These are phyloP conservation scores for Sceloporus tristichus DNA, from an alignment of 2,113 vertebrate species.

Conservation along the genomic window DNA sequence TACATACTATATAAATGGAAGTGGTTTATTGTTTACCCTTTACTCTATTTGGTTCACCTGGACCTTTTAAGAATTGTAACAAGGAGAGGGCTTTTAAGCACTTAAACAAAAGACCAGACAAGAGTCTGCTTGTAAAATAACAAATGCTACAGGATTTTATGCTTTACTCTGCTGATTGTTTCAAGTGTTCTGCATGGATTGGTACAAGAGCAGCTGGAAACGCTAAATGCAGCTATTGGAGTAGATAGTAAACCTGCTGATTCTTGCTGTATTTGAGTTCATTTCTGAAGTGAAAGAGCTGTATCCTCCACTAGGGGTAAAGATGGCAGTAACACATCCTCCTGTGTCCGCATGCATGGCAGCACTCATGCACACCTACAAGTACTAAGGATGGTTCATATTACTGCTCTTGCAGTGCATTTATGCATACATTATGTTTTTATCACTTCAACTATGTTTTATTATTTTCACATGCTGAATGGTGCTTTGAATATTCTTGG, in stretches of 20 bases:
- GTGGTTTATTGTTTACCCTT: not conserved
- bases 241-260: not conserved
- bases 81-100: not conserved
- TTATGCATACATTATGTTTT: rapidly evolving
- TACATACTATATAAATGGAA: not conserved
- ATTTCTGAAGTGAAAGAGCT: constrained; percentile 25
- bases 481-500: not conserved
- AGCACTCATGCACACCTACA: not conserved
- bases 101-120: not conserved
- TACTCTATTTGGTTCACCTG: not conserved
- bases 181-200: not conserved
- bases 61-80: not conserved
- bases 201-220: not conserved
- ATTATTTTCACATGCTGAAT: not conserved
- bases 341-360: not conserved
- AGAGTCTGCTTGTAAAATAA: not conserved
- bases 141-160: not conserved
- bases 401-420: not conserved
- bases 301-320: constrained; percentile 24
- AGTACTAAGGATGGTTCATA: not conserved
- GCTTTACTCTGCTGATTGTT: not conserved
- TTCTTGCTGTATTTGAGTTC: not conserved
- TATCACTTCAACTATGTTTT: not conserved
- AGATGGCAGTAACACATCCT: not conserved
- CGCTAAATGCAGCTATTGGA: not conserved